Percentiles rank a stretch among this genome's conserved stretches.
Conservation (phyloP, 2,888 invertebrate genomes). For the Idaea aversata region DNA sequence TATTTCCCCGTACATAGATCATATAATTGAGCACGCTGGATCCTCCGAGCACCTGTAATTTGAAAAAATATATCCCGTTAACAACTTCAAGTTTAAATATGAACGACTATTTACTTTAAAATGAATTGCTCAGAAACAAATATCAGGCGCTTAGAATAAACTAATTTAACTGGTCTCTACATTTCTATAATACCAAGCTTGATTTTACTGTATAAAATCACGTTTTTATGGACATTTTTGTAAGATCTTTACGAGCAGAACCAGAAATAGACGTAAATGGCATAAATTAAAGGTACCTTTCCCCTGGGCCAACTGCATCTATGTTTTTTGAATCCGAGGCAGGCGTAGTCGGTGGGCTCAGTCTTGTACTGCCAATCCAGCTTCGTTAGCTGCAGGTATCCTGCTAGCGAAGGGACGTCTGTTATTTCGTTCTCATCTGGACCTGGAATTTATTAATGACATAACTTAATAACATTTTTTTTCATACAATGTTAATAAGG, state of each 20-base stretch:
- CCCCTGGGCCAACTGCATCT: conserved; percentile 94
- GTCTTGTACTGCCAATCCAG: conserved; percentile 95
- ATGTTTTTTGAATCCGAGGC: conserved; percentile 89
- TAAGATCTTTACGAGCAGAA: neutral
- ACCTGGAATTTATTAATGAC: conserved; percentile 70
- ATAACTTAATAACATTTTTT: neutral
- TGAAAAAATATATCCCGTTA: neutral
- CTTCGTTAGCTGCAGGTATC: conserved; percentile 91
- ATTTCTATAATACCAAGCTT: neutral
- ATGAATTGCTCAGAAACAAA: conserved; percentile 9
- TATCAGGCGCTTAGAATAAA: conserved; percentile 12
- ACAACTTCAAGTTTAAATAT: conserved; percentile 5
- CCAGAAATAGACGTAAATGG: neutral
- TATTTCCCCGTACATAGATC: conserved; percentile 93
- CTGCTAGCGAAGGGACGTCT: conserved; percentile 92
- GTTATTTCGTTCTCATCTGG: conserved; percentile 93
- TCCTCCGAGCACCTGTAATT: conserved; percentile 88
- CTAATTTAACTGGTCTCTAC: neutral
- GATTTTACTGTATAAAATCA: neutral
- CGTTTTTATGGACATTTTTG: neutral
- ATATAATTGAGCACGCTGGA: conserved; percentile 93
- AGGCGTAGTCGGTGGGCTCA: conserved; percentile 89
- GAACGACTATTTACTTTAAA: conserved; percentile 13
- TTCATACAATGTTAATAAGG: no score
- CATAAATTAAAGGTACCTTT: conserved; percentile 66